Percentiles rank a stretch among this genome's conserved stretches.
phyloP scores from a whole-genome alignment of 2,113 vertebrate genomes.

The Melanocharis versteri region DNA sequence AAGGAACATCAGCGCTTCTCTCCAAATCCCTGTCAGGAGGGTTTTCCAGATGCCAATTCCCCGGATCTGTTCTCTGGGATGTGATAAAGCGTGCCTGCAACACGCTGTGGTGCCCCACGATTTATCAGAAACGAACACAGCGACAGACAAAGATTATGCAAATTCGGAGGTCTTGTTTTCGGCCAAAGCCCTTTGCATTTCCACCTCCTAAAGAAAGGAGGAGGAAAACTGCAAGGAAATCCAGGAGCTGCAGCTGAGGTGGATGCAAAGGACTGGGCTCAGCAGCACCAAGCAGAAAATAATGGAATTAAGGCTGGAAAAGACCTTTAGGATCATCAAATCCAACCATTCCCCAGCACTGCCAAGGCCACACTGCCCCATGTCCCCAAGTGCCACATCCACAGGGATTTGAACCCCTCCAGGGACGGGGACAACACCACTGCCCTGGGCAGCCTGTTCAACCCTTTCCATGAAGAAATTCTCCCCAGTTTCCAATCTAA shows the following conservation, averaged over 20 bases:
- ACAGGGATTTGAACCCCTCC: not conserved
- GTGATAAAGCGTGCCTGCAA: accelerated
- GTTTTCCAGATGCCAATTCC: not conserved
- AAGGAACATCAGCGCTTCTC: not conserved
- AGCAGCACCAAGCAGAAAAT: not conserved
- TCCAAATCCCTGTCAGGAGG: not conserved
- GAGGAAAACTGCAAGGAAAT: not conserved
- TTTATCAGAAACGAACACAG: not conserved
- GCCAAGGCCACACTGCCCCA: not conserved
- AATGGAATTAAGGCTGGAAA: not conserved
- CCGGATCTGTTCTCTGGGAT: not conserved
- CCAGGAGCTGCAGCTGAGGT: not conserved
- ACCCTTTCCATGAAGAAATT: not conserved
- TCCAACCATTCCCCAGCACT: not conserved
- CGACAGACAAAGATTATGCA: accelerated
- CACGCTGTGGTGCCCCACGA: accelerated
- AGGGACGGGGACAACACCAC: not conserved
- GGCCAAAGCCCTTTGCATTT: not conserved
- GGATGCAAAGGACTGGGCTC: not conserved
- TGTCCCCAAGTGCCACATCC: not conserved
- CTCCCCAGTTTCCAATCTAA: not conserved
- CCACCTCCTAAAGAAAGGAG: not conserved
- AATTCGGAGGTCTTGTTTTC: not conserved
- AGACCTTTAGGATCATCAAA: not conserved
- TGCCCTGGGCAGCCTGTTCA: not conserved